phyloP scores from a whole-genome alignment of 2,888 invertebrate species.

The Aspidiotus rigidus region DNA sequence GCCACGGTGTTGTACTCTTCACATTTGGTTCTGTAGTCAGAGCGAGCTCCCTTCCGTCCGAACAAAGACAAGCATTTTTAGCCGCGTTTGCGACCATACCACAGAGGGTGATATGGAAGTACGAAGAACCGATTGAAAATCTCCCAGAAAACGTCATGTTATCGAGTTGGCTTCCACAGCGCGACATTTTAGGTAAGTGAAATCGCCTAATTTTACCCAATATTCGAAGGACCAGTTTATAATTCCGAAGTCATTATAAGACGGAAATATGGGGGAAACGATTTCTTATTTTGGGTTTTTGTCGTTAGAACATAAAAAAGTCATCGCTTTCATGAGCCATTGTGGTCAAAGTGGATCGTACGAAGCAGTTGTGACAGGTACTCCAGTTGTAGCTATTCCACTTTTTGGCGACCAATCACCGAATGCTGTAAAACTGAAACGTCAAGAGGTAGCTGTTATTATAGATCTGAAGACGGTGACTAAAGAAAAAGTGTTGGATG shows the following conservation, averaged over 20 bases:
- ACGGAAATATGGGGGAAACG: too few species aligned
- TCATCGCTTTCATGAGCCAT: conserved; percentile 18
- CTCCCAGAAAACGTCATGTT: conserved; percentile 1
- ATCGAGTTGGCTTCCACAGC: conserved; percentile 5
- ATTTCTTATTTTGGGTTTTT: background rate
- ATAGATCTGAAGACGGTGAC: conserved; percentile 8
- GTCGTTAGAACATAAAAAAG: conserved; percentile 13
- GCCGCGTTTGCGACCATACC: conserved; percentile 3
- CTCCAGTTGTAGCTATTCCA: conserved; percentile 4
- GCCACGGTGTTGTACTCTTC: conserved; percentile 8
- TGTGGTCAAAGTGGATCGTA: conserved; percentile 14
- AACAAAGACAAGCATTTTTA: background rate
- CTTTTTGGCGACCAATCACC: conserved; percentile 8
- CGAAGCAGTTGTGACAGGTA: conserved; percentile 7
- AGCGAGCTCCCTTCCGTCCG: background rate
- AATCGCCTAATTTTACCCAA: background rate
- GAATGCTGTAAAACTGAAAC: background rate
- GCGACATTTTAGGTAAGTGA: background rate
- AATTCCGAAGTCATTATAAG: too few species aligned
- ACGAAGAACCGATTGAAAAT: background rate
- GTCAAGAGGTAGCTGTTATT: background rate
- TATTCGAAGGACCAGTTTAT: too few species aligned
- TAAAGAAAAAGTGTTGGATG: background rate
- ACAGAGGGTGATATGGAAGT: conserved; percentile 14
- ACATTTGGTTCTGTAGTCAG: background rate